Evolutionary conservation across 2,888 invertebrate genomes (phyloP), one percentile per base, ranked within the genome.

Genomic region (Harpalus rubripes): DNA sequence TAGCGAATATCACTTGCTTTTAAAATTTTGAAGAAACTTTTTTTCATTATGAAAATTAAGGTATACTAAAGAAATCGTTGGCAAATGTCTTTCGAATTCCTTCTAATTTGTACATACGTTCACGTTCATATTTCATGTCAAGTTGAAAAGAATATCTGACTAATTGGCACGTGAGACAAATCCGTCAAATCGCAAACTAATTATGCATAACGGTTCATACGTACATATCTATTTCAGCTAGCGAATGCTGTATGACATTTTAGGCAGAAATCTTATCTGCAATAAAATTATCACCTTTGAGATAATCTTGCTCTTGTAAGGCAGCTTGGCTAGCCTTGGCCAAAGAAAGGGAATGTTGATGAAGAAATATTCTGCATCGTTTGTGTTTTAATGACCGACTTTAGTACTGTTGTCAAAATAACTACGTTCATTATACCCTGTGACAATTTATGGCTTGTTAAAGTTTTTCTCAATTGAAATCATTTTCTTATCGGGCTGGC

Each of bases 331-430:
- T 41, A 59, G 41, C 80, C 59, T 80, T 80, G 59, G 63, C 18
- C 8, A 61, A 78, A 59, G 61, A 80, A 80, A 80, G 80, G 59
- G 61, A 80, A 61, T 61, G 80, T 80, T 59, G 32, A 78, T 78
- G 78, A 78, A 78, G 78, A 78, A 78, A 78, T 78, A 78, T 58
- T 76, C 32, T 58, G 32, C 78, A 78, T 22, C 58, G 78, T 78
- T 78, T 78, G 58, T 58, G 58, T 78, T 78, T 78, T 78, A 78
- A 78, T 78, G 78, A 78, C 78, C 78, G 78, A 78, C 78, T 78
- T 78, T 41, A 78, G 26, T 58, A n/a, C 58, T 26, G 58, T 78
- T 78, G 78, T 78, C 78, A 56, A 78, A 78, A 78, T 78, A 78
- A 78, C 56, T 41, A 32, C 41, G 22, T 41, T 74, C 44, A 44